Percentiles rank a stretch among this genome's conserved stretches.
These are phyloP conservation scores for Rhinatrema bivittatum DNA, from an alignment of 2,797 vertebrate species.

Conservation along the genomic window DNA sequence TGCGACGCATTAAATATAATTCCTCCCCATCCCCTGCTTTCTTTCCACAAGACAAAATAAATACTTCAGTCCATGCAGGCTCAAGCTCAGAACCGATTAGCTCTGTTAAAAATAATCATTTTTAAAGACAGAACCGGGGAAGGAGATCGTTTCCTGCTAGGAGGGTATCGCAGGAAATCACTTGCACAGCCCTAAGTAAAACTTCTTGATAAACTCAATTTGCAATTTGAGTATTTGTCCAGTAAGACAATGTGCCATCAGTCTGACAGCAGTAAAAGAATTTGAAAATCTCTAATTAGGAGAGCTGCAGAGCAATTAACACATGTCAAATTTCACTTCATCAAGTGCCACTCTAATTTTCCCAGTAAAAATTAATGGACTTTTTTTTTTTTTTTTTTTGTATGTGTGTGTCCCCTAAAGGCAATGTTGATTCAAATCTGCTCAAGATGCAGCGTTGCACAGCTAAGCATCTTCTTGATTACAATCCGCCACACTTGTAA, in stretches of 20 bases:
- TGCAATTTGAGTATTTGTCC: constrained; percentile 53
- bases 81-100: no score
- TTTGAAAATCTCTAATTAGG: constrained; percentile 90
- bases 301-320: constrained; percentile 93
- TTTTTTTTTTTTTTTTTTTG: constrained; percentile 45
- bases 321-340: constrained; percentile 91
- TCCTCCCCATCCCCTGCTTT: no score
- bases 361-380: constrained; percentile 78
- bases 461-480: constrained; percentile 80
- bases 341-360: constrained; percentile 93
- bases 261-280: constrained; percentile 78
- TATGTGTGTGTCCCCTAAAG: constrained; percentile 61
- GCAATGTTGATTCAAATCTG: constrained; percentile 73
- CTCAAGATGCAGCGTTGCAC: constrained; percentile 73
- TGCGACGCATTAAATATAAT: no score
- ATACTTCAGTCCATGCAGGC: no score
- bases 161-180: no score
- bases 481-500: constrained; percentile 67
- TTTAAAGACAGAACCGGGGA: no score
- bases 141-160: no score
- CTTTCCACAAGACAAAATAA: no score
- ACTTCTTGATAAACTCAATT: constrained; percentile 45
- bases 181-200: constrained; percentile 18
- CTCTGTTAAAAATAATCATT: no score
- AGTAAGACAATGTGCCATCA: constrained; percentile 67